These are phyloP conservation scores for Zaprionus inermis DNA, from an alignment of 1,140 invertebrate species.

Conservation along the genomic window DNA sequence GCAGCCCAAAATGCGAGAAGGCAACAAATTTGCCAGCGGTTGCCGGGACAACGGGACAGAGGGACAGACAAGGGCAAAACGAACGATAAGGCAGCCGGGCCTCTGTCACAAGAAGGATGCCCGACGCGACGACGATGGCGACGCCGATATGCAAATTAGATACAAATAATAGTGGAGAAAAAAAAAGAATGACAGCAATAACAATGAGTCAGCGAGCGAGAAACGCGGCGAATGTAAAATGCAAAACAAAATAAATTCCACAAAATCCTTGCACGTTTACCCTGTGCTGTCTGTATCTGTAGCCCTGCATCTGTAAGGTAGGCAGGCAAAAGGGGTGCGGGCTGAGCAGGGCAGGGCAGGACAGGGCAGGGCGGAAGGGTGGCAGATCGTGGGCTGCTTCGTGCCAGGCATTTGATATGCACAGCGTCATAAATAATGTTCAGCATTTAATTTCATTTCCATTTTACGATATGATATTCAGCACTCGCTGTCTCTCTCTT, in stretches of 20 bases:
- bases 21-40: constrained; percentile 61
- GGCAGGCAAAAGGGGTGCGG: constrained; percentile 52
- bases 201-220: constrained; percentile 1
- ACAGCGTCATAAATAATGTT: constrained; percentile 81
- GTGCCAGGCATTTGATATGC: constrained; percentile 73
- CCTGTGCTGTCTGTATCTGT: constrained; percentile 20
- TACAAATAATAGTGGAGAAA: constrained; percentile 72
- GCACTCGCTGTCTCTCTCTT: constrained; percentile 15
- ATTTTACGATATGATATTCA: constrained; percentile 80
- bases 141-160: constrained; percentile 79
- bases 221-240: constrained; percentile 61
- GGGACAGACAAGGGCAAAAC: constrained; percentile 25
- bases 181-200: constrained; percentile 28
- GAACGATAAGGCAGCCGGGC: constrained; percentile 48
- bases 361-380: constrained; percentile 13
- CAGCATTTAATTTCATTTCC: constrained; percentile 82
- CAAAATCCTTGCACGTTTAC: constrained; percentile 60
- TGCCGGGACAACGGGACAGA: constrained; percentile 59
- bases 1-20: constrained; percentile 21
- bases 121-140: constrained; percentile 49
- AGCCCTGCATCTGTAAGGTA: constrained; percentile 42
- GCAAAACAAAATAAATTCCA: constrained; percentile 77
- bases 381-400: constrained; percentile 12
- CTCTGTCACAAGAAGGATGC: constrained; percentile 72
- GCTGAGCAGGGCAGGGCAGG: too few species aligned